A percentile compares a stretch with the other conserved stretches of the same genome.
phyloP scores from a whole-genome alignment of 2,113 vertebrate genomes.

The Leptobrachium leishanense region DNA sequence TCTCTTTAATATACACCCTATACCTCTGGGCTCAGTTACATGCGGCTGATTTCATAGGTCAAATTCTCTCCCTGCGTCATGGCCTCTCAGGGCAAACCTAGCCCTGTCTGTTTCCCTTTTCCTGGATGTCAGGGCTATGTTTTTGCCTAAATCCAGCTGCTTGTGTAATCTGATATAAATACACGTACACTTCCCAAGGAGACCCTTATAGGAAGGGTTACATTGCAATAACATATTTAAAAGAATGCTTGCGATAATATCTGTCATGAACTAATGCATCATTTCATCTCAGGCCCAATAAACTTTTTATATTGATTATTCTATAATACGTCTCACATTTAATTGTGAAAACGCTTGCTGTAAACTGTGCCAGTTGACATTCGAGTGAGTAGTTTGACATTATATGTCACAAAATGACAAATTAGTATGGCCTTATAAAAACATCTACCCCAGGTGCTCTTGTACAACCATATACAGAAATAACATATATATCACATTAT shows the following conservation, averaged over 20 bases:
- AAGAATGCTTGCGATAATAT: background rate
- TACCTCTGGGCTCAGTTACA: background rate
- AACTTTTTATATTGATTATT: background rate
- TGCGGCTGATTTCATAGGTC: slow-evolving; percentile 12
- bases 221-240: background rate
- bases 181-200: slow-evolving; percentile 5
- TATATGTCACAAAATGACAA: too few species aligned
- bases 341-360: background rate
- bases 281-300: background rate
- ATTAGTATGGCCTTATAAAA: too few species aligned
- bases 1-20: background rate
- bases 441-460: too few species aligned
- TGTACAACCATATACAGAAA: too few species aligned
- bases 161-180: slow-evolving; percentile 20
- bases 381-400: too few species aligned
- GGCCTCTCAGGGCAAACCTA: background rate
- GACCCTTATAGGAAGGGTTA: background rate
- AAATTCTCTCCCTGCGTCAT: background rate
- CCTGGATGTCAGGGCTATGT: slow-evolving; percentile 12
- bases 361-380: background rate
- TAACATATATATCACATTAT: too few species aligned
- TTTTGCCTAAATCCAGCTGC: slow-evolving; percentile 14
- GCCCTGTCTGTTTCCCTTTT: slow-evolving; percentile 12
- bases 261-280: background rate
- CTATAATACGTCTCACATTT: background rate